Base-by-base conservation (phyloP, 2,797 vertebrate species). In the Margarornis squamiger region DNA sequence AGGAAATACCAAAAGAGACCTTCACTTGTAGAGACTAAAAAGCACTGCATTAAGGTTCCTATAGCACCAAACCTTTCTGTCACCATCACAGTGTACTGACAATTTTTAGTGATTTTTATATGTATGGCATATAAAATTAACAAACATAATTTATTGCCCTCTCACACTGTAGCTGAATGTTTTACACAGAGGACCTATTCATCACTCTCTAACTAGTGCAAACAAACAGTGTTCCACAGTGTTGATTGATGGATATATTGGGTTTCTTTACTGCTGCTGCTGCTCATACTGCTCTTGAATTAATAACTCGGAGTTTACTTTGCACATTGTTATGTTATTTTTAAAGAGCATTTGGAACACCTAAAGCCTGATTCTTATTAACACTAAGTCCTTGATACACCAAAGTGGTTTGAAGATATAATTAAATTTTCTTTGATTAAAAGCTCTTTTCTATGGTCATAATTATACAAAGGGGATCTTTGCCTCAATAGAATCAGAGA, bases 141-240 rank as follows among this genome's bases (percentile, higher is more conserved):
- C 91, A 95, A 93, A 97, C 81, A 83, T 95, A 96, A 96, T 97
- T 97, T 95, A 97, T 92, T 93, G 67, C 88, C 66, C 70, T 96
- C 86, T 96, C 89, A 84, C 88, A 83, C 79, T 85, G 62, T 77
- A 94, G 96, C 90, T 90, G 95, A 94, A 95, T 94, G 94, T 94
- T 95, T 95, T 94, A 90, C 91, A 97, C 97, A 97, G 94, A 97
- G 72, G 91, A 91, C 76, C 91, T 94, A 97, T 97, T 97, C 96
- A 97, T 97, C 96, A 97, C 86, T 76, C 92, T 86, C 86, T 95
- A 96, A 92, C 90, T 93, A 95, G 89, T 94, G 92, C 93, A 96
- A 96, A 96, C 96, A 96, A 97, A 97, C 95, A 97, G 67, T 55
- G 81, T 79, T 95, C 95, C 94, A 74, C 68, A 29, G 92, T 71